phyloP scores from a whole-genome alignment of 1,140 invertebrate genomes.

The Penaeus japonicus region DNA sequence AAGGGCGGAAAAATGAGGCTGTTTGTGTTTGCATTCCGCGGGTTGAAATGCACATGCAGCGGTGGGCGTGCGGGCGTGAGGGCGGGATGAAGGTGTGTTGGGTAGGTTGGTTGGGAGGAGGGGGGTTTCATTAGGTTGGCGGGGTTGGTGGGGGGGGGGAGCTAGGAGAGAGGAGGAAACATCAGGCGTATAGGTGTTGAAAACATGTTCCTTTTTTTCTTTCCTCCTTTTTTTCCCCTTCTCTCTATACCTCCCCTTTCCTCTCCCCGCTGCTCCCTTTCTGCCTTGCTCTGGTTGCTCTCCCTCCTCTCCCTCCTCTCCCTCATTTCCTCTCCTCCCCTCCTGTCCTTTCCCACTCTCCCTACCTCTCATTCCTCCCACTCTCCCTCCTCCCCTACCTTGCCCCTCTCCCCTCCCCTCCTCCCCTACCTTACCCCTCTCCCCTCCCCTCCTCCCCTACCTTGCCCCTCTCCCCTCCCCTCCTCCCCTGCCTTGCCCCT shows the following conservation, averaged over 20 bases:
- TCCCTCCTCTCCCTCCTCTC: neutral
- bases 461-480: neutral
- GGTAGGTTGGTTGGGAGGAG: too few relatives aligned
- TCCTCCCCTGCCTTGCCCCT: neutral
- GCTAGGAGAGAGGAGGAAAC: neutral
- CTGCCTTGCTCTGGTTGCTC: neutral
- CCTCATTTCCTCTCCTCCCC: neutral
- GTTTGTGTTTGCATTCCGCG: too few relatives aligned
- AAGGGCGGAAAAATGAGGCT: too few relatives aligned
- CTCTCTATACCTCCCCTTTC: neutral
- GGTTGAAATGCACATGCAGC: too few relatives aligned
- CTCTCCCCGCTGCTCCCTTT: neutral
- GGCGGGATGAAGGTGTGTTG: neutral
- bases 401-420: neutral
- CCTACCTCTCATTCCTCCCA: too few relatives aligned
- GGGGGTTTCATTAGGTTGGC: neutral
- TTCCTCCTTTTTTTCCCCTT: neutral
- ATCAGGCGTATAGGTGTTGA: neutral
- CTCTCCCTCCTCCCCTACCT: neutral
- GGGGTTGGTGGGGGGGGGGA: neutral
- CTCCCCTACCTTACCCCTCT: neutral
- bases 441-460: neutral
- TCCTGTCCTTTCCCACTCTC: neutral
- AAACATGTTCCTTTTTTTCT: neutral
- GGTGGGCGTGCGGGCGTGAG: too few relatives aligned